phyloP scores from a whole-genome alignment of 2,888 invertebrate genomes.

The Acanthosepion esculentum region DNA sequence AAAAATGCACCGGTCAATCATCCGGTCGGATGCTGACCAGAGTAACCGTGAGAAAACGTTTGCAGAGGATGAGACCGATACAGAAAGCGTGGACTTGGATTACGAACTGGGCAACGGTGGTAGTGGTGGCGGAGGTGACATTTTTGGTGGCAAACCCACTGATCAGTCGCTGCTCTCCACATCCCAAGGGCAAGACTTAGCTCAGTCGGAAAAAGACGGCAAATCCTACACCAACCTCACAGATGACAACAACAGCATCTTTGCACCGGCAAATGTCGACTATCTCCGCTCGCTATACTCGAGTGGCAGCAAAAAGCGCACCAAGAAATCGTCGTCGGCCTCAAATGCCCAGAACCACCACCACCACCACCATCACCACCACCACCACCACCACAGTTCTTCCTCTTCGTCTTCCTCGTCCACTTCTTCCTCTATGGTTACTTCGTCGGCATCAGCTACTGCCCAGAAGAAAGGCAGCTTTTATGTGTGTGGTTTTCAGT shows the following conservation, averaged over 20 bases:
- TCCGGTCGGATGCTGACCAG: slow-evolving; percentile 35
- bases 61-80: slow-evolving; percentile 33
- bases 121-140: slow-evolving; percentile 45
- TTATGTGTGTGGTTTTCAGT: slow-evolving; percentile 66
- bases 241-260: slow-evolving; percentile 38
- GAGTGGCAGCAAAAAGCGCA: slow-evolving; percentile 37
- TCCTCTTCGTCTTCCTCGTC: slow-evolving; percentile 46
- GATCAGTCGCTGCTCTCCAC: not conserved
- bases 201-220: not conserved
- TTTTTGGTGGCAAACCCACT: not conserved
- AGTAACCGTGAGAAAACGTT: slow-evolving; percentile 23
- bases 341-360: slow-evolving; percentile 42
- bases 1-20: not conserved
- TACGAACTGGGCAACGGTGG: slow-evolving; percentile 43
- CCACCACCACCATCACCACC: slow-evolving; percentile 44
- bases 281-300: slow-evolving; percentile 37
- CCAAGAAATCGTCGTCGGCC: slow-evolving; percentile 40
- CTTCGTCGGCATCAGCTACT: not conserved
- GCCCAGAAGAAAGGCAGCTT: slow-evolving; percentile 52
- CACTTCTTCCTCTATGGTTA: slow-evolving; percentile 37
- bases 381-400: slow-evolving; percentile 45
- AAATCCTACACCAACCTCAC: not conserved
- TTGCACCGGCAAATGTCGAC: slow-evolving; percentile 25
- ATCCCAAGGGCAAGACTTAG: not conserved
- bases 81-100: slow-evolving; percentile 39